phyloP scores from a whole-genome alignment of 1,140 invertebrate genomes.

The Melitaea cinxia region DNA sequence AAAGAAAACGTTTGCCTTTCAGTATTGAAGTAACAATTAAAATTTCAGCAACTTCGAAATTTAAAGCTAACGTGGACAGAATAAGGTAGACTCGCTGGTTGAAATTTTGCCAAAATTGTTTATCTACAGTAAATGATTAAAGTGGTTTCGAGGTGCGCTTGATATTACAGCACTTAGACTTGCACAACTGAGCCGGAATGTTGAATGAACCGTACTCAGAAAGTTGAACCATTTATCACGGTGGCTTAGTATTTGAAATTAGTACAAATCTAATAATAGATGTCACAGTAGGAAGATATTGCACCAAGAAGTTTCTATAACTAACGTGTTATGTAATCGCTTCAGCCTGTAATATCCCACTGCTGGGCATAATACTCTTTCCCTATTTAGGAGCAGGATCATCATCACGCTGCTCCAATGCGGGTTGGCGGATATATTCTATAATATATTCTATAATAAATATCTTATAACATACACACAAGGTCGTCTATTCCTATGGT shows the following conservation, averaged over 20 bases:
- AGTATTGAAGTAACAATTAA: constrained; percentile 2
- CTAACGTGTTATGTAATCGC: too few relatives aligned
- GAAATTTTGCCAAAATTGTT: constrained; percentile 23
- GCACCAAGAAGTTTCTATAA: too few relatives aligned
- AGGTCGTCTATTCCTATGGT: too few relatives aligned
- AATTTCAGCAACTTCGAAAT: constrained; percentile 8
- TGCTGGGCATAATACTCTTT: too few relatives aligned
- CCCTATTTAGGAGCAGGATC: too few relatives aligned
- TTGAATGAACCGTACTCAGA: not conserved
- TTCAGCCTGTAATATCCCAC: too few relatives aligned
- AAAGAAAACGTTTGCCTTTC: constrained; percentile 4
- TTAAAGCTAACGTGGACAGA: constrained; percentile 3
- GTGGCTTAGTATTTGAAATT: not conserved
- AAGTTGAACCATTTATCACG: not conserved
- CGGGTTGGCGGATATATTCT: too few relatives aligned
- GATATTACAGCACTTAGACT: constrained; percentile 26
- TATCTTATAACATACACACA: too few relatives aligned
- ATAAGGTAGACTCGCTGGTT: constrained; percentile 1
- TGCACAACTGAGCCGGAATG: constrained; percentile 16
- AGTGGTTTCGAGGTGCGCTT: constrained; percentile 21
- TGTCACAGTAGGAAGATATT: too few relatives aligned
- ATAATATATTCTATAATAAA: too few relatives aligned
- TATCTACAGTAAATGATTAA: constrained; percentile 30
- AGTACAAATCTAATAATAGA: not conserved
- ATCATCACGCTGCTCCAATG: too few relatives aligned